These are phyloP conservation scores for Urocynchramus pylzowi DNA, from an alignment of 2,113 vertebrate genomes.

Conservation along the genomic window DNA sequence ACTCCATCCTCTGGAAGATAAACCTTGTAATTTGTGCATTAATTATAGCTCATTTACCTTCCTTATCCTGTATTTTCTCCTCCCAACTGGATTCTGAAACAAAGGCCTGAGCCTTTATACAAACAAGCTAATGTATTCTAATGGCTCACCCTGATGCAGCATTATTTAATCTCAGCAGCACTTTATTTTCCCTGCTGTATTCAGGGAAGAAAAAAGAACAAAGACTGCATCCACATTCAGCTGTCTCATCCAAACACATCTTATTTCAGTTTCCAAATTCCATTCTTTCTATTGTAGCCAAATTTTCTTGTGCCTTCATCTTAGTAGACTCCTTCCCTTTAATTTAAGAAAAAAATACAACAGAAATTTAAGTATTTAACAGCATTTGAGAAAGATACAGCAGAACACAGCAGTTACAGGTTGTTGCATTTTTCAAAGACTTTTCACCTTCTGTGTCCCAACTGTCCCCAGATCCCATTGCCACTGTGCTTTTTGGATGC, in stretches of 20 bases:
- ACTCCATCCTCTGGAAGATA: neutral
- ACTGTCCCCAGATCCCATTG: neutral
- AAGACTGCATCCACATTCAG: neutral
- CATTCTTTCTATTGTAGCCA: neutral
- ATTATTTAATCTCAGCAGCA: neutral
- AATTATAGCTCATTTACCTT: neutral
- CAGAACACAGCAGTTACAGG: neutral
- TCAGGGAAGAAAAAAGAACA: neutral
- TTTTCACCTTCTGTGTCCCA: neutral
- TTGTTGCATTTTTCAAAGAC: neutral
- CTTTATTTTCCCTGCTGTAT: neutral
- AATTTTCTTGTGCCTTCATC: neutral
- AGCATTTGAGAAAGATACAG: neutral
- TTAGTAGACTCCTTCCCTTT: neutral
- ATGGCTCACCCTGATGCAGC: neutral
- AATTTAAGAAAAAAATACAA: neutral
- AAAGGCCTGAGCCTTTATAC: neutral
- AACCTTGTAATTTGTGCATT: neutral
- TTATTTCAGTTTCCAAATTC: neutral
- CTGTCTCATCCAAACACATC: neutral
- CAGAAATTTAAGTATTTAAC: neutral
- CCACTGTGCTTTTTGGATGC: neutral
- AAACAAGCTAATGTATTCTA: neutral
- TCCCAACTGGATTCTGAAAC: neutral
- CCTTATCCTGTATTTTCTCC: neutral